Conservation (phyloP, 2,113 vertebrate genomes). For the Tupaia tana region DNA sequence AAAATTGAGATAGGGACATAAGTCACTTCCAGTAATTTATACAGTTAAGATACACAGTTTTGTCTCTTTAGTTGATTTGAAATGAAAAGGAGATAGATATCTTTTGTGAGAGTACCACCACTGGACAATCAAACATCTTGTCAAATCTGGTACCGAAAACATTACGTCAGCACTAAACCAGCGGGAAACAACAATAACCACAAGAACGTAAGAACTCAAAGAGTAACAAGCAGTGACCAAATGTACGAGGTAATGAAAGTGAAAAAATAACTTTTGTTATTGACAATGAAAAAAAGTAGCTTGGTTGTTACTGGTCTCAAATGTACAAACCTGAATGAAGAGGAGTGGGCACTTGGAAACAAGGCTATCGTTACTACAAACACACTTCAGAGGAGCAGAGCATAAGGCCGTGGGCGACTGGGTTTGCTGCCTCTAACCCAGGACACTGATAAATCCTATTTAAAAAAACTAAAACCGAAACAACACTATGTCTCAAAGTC, state of each 20-base stretch:
- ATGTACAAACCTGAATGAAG: conserved; percentile 70
- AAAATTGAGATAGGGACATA: background rate
- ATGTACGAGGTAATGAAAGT: conserved; percentile 64
- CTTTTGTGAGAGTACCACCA: conserved; percentile 42
- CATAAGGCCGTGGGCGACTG: background rate
- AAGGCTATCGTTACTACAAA: conserved; percentile 43
- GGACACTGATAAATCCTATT: background rate
- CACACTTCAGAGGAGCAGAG: conserved; percentile 25
- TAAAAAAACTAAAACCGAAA: background rate
- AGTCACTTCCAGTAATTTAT: background rate
- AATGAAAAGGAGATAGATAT: conserved; percentile 70
- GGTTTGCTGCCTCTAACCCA: background rate
- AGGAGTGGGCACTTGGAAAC: conserved; percentile 62
- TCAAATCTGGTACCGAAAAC: conserved; percentile 48
- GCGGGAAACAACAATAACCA: conserved; percentile 50
- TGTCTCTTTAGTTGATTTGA: conserved; percentile 61
- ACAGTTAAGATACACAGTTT: background rate
- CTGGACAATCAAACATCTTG: background rate
- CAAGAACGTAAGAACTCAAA: conserved; percentile 79
- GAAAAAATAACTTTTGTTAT: conserved; percentile 56
- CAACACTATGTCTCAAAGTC: background rate
- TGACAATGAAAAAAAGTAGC: conserved; percentile 58
- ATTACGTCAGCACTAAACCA: conserved; percentile 20
- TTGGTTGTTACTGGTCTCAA: conserved; percentile 72
- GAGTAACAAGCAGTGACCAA: conserved; percentile 57